These are phyloP conservation scores for Parapristionchus giblindavisi DNA, from an alignment of 2,888 invertebrate species.

Conservation along the genomic window DNA sequence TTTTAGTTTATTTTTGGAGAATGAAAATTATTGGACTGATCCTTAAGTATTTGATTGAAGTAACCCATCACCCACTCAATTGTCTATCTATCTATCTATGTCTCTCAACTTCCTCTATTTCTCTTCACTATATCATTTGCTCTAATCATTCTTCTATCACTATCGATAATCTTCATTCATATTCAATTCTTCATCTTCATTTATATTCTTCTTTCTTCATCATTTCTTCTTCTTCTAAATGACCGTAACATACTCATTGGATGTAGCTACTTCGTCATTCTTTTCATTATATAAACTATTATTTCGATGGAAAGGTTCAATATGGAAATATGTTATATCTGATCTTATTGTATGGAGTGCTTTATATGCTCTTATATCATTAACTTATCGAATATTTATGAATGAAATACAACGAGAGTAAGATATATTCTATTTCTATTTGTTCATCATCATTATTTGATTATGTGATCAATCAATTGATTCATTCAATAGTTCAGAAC, in stretches of 20 bases:
- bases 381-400: constrained; percentile 51
- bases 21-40: too few relatives aligned
- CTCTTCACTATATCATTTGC: neutral
- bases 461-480: neutral
- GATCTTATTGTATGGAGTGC: constrained; percentile 60
- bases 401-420: constrained; percentile 55
- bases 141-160: neutral
- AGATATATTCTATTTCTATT: constrained; percentile 14
- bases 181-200: neutral
- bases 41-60: too few relatives aligned
- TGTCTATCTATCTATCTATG: too few relatives aligned
- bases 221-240: constrained; percentile 34
- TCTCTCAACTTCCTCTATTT: neutral
- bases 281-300: constrained; percentile 61
- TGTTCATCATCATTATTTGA: neutral
- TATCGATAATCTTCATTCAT: constrained; percentile 1
- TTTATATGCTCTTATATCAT: constrained; percentile 52
- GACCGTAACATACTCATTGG: constrained; percentile 68
- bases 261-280: constrained; percentile 65
- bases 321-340: constrained; percentile 58
- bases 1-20: too few relatives aligned
- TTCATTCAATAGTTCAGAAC: constrained; percentile 43
- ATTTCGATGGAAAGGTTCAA: constrained; percentile 47
- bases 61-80: too few relatives aligned
- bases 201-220: neutral